Evolutionary conservation across 2,113 vertebrate genomes (phyloP).

Genomic region (Amazona guildingii): DNA sequence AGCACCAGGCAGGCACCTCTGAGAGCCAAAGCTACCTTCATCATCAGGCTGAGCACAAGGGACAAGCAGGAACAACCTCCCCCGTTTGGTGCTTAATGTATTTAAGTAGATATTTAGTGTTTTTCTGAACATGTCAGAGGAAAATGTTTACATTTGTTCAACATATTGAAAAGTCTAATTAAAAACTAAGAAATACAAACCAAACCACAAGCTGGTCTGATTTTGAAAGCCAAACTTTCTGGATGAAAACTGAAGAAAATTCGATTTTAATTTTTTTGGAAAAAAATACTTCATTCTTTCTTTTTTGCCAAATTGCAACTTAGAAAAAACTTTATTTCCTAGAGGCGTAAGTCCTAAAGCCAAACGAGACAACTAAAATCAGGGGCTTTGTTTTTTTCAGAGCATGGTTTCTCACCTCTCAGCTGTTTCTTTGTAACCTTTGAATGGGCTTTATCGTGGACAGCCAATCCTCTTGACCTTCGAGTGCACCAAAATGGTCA

Average conservation of each 20-base stretch:
- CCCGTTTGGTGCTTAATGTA: background rate
- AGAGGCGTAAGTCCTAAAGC: background rate
- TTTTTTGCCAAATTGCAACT: background rate
- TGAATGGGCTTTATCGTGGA: background rate
- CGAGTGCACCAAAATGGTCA: background rate
- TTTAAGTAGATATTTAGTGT: background rate
- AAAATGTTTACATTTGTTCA: background rate
- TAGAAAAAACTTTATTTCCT: background rate
- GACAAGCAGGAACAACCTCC: background rate
- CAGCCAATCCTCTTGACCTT: background rate
- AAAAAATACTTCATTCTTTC: background rate
- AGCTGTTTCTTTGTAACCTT: background rate
- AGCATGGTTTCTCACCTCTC: background rate
- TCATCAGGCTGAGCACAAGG: background rate
- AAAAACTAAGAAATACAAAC: background rate
- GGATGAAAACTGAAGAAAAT: background rate
- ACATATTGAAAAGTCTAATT: background rate
- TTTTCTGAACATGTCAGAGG: background rate
- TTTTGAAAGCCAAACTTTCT: background rate
- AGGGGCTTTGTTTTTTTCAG: background rate
- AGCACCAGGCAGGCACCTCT: background rate
- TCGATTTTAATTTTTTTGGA: background rate
- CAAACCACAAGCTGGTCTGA: fast-evolving
- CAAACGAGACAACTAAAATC: background rate
- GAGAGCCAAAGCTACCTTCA: background rate